Base-by-base conservation (phyloP, 2,888 invertebrate species). In the Megastigmus dorsalis region DNA sequence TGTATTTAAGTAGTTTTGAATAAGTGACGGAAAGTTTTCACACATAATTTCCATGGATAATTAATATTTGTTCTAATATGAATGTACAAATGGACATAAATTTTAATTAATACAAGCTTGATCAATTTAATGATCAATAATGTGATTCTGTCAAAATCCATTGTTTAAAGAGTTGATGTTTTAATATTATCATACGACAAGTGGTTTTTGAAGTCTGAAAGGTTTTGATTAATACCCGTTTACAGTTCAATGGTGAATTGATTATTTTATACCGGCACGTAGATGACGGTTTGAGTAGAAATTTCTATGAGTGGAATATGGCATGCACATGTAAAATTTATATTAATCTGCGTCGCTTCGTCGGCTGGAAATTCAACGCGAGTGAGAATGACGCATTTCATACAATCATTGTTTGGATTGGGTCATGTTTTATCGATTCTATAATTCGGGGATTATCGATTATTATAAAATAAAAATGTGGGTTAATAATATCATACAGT, bases 341-440 rank as follows among this genome's bases (percentile, higher is more conserved):
- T 45, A 75, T 70, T 30, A 66, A 65, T 65, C 59, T 1, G 41
- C 9, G 23, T 20, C n/a, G 50, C 50, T 41, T 20, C 38, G 26
- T 28, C 18, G 33, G 33, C 52, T 67, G 54, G 43, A 67, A 60
- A 54, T 54, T 20, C 54, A 33, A 15, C 41, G 15, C 23, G 18
- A 65, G 20, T 75, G 55, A 41, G 48, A 62, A 66, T 67, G 67
- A 62, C 62, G 45, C 30, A 70, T 70, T 60, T 70, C 60, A 15
- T 57, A 50, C 59, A 74, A 74, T 70, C 36, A 59, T 62, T 28
- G 30, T 38, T 57, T 28, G 28, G 65, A 69, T 15, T 65, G 38
- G 74, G 52, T 60, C 59, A 48, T 30, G 18, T 52, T 41, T 55
- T 28, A 57, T 62, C 41, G 60, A 66, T 72, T 72, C 43, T 66